A percentile compares a stretch with the other conserved stretches of the same genome.
Evolutionary conservation across 2,797 vertebrate species (phyloP).

Genomic region (Phylloscopus collybita): DNA sequence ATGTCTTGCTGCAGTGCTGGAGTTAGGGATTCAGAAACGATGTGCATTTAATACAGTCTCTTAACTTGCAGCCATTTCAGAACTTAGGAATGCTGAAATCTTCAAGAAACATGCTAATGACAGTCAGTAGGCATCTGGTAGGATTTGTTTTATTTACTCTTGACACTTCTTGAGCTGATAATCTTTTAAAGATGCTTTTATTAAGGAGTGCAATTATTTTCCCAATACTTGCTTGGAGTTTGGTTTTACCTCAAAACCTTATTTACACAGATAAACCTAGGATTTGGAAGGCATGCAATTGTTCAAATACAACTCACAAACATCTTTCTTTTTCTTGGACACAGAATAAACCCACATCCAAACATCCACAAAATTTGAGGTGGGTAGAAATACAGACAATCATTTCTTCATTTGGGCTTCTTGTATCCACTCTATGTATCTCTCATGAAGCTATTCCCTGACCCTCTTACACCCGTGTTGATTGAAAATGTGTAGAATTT

Average conservation of each 20-base stretch:
- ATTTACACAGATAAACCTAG: not conserved
- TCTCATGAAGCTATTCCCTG: not conserved
- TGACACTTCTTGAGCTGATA: not conserved
- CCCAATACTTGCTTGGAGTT: not conserved
- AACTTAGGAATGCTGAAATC: not conserved
- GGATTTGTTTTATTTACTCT: not conserved
- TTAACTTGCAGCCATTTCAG: slow-evolving; percentile 30
- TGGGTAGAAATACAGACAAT: not conserved
- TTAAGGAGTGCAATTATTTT: not conserved
- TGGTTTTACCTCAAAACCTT: not conserved
- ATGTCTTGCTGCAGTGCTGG: slow-evolving; percentile 38
- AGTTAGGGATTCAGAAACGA: slow-evolving; percentile 45
- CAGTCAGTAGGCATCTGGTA: not conserved
- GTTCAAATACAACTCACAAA: not conserved
- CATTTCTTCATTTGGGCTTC: not conserved
- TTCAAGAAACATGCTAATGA: not conserved
- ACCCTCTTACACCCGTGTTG: not conserved
- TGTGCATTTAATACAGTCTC: slow-evolving; percentile 50
- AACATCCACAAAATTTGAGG: not conserved
- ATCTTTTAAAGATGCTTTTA: not conserved
- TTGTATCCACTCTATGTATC: not conserved
- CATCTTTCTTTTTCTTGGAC: not conserved
- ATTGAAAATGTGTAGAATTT: not conserved
- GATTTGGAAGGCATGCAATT: not conserved
- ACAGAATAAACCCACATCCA: not conserved